phyloP scores from a whole-genome alignment of 2,888 invertebrate genomes.

The Drosophila fungiperda region DNA sequence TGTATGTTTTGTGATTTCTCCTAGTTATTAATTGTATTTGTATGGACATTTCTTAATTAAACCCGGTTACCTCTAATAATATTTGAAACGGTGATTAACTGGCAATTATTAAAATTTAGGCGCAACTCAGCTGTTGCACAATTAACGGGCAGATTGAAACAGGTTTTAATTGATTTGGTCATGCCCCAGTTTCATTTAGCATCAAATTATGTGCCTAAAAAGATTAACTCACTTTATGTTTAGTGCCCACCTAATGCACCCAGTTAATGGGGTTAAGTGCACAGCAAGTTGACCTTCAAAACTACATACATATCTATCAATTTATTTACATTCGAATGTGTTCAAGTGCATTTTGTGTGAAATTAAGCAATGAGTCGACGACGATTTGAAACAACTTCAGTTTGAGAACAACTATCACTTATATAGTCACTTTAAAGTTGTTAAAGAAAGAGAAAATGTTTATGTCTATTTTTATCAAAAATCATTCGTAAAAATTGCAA shows the following conservation, averaged over 20 bases:
- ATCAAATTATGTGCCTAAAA: constrained; percentile 33
- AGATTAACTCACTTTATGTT: constrained; percentile 35
- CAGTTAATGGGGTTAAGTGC: constrained; percentile 55
- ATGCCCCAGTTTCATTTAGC: constrained; percentile 63
- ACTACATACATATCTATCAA: constrained; percentile 7
- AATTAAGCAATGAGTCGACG: constrained; percentile 49
- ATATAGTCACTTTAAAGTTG: neutral
- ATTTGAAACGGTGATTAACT: constrained; percentile 20
- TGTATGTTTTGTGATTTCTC: constrained; percentile 33
- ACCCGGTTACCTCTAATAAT: constrained; percentile 20
- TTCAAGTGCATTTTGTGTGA: constrained; percentile 39
- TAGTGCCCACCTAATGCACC: constrained; percentile 35
- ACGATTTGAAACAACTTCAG: constrained; percentile 20
- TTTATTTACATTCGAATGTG: constrained; percentile 17
- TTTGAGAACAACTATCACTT: constrained; percentile 18
- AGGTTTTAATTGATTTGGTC: constrained; percentile 47
- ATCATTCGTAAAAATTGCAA: neutral
- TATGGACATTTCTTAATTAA: constrained; percentile 28
- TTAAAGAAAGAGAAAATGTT: neutral
- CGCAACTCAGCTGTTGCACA: constrained; percentile 31
- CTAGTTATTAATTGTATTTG: constrained; percentile 22
- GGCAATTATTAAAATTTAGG: constrained; percentile 19
- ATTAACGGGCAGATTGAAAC: constrained; percentile 27
- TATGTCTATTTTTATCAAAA: neutral
- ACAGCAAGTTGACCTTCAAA: constrained; percentile 49